phyloP scores from a whole-genome alignment of 2,888 invertebrate species.

The Drosophila parthenogenetica region DNA sequence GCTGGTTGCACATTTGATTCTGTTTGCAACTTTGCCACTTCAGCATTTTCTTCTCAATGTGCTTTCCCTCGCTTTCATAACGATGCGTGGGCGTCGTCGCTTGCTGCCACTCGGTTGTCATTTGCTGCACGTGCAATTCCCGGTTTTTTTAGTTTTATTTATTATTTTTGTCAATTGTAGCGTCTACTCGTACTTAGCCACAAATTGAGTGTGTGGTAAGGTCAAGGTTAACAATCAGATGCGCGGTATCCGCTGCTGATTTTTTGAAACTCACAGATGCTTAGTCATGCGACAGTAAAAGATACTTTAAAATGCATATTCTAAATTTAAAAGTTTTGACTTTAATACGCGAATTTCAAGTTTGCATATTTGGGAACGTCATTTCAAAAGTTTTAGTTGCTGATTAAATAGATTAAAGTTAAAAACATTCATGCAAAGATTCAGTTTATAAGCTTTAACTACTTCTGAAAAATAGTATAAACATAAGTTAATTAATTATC shows the following conservation, averaged over 20 bases:
- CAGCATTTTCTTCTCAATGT: slow-evolving; percentile 29
- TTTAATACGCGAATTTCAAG: neutral
- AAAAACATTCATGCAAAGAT: no score
- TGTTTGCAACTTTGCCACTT: slow-evolving; percentile 50
- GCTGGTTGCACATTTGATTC: slow-evolving; percentile 55
- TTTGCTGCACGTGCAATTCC: slow-evolving; percentile 66
- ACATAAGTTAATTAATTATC: no score
- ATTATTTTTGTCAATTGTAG: slow-evolving; percentile 13
- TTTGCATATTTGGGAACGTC: no score
- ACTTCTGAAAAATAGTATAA: no score
- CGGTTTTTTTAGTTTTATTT: slow-evolving; percentile 4
- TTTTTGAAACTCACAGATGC: slow-evolving; percentile 13
- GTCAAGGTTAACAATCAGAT: slow-evolving; percentile 59
- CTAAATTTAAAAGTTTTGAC: neutral
- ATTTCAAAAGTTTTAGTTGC: no score
- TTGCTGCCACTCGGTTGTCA: slow-evolving; percentile 8
- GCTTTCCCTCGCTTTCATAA: neutral
- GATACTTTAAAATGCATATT: neutral
- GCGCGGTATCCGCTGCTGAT: slow-evolving; percentile 6
- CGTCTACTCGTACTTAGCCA: slow-evolving; percentile 20
- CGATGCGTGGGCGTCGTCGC: slow-evolving; percentile 58
- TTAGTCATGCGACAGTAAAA: slow-evolving; percentile 33
- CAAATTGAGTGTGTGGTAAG: slow-evolving; percentile 35
- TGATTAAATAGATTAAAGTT: no score
- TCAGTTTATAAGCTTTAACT: no score